phyloP scores from a whole-genome alignment of 1,140 invertebrate genomes.

The Aphis craccivora region DNA sequence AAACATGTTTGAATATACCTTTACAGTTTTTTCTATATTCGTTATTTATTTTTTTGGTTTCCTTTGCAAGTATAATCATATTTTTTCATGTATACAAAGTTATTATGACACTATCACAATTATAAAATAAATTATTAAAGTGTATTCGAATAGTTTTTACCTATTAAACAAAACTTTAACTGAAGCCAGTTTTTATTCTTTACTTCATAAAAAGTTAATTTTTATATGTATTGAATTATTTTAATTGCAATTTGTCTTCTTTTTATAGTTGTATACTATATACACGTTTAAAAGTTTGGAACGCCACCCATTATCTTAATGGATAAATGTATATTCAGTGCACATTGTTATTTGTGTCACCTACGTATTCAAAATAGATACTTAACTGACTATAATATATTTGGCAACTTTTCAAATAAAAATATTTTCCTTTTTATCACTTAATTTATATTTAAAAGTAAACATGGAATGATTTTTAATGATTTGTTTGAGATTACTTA shows the following conservation, averaged over 20 bases:
- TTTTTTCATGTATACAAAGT: no score
- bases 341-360: constrained; percentile 44
- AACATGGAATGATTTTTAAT: background rate
- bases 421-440: constrained; percentile 22
- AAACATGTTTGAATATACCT: no score
- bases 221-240: background rate
- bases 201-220: background rate
- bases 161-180: no score
- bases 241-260: background rate
- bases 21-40: no score
- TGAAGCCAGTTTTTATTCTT: no score
- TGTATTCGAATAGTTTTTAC: background rate
- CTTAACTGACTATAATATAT: background rate
- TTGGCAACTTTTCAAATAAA: constrained; percentile 51
- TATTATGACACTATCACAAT: no score
- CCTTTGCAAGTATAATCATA: no score
- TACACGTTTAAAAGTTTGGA: constrained; percentile 8
- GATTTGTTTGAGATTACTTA: background rate
- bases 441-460: constrained; percentile 15
- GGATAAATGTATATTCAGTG: constrained; percentile 12
- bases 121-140: no score
- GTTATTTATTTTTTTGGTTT: no score
- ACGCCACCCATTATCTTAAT: background rate
- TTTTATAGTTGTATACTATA: background rate
- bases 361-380: constrained; percentile 39